Evolutionary conservation across 2,113 vertebrate species (phyloP).

Genomic region (Pycnonotus jocosus): DNA sequence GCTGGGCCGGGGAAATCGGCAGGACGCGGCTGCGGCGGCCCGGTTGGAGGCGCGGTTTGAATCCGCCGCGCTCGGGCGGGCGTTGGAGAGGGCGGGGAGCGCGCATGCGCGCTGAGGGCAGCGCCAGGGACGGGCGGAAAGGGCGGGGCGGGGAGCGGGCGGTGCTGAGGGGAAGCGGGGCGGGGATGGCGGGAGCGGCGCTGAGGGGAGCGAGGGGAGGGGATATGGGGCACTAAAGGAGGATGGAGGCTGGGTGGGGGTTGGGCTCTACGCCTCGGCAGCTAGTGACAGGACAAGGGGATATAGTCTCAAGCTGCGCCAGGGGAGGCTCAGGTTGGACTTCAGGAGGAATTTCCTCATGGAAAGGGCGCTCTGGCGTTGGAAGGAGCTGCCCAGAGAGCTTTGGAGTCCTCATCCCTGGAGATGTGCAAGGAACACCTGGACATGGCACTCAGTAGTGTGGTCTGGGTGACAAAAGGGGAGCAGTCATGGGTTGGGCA

Average conservation of each 20-base stretch:
- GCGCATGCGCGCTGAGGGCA: neutral
- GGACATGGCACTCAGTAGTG: neutral
- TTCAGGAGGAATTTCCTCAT: neutral
- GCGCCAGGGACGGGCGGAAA: neutral
- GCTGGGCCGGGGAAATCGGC: too few species aligned
- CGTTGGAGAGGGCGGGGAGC: neutral
- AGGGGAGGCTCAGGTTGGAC: neutral
- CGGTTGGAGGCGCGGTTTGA: neutral
- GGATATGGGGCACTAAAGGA: accelerated
- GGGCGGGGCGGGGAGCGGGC: neutral
- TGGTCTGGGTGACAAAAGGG: neutral
- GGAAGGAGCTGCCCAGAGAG: too few species aligned
- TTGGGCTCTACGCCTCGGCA: neutral
- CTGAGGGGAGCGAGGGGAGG: accelerated
- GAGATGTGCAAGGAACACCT: neutral
- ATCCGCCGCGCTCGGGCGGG: neutral
- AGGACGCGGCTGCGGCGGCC: too few species aligned
- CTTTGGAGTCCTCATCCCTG: neutral
- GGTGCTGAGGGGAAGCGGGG: accelerated
- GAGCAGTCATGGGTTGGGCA: too few species aligned
- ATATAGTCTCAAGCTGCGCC: neutral
- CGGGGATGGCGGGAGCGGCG: neutral
- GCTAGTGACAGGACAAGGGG: neutral
- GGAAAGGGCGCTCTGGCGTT: neutral
- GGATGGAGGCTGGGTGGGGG: accelerated